Conservation (phyloP, 2,888 invertebrate genomes). For the Brassicogethes aeneus region DNA sequence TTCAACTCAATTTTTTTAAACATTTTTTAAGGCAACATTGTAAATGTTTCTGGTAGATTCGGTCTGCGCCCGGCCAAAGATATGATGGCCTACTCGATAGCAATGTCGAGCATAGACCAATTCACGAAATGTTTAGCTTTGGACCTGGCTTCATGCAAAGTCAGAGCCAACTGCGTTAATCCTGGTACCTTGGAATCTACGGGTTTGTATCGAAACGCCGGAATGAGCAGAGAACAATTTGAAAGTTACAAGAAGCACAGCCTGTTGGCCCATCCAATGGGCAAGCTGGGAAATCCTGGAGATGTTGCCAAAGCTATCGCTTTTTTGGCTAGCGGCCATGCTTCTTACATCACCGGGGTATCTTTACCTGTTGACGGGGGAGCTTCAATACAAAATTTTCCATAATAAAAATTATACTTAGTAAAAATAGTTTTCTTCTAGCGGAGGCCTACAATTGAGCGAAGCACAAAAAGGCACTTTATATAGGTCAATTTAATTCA, state of each 20-base stretch:
- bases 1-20: no score
- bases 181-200: conserved; percentile 92
- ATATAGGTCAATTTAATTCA: no score
- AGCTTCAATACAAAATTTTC: no score
- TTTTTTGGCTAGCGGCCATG: conserved; percentile 78
- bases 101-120: conserved; percentile 89
- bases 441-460: no score
- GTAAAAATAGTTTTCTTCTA: no score
- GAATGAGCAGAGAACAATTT: conserved; percentile 75
- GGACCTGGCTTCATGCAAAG: conserved; percentile 69
- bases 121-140: conserved; percentile 86
- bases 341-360: conserved; percentile 83
- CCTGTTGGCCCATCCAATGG: conserved; percentile 83
- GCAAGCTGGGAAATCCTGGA: conserved; percentile 69
- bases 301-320: conserved; percentile 86
- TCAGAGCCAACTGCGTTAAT: conserved; percentile 83
- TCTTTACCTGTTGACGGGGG: conserved; percentile 90
- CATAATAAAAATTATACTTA: no score
- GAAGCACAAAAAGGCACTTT: no score
- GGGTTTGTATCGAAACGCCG: conserved; percentile 76
- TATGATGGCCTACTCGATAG: conserved; percentile 82
- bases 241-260: conserved; percentile 71
- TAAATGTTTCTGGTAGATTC: conserved; percentile 89
- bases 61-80: conserved; percentile 83
- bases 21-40: conserved; percentile 84